These are phyloP conservation scores for Callinectes sapidus DNA, from an alignment of 2,888 invertebrate genomes.

Conservation along the genomic window DNA sequence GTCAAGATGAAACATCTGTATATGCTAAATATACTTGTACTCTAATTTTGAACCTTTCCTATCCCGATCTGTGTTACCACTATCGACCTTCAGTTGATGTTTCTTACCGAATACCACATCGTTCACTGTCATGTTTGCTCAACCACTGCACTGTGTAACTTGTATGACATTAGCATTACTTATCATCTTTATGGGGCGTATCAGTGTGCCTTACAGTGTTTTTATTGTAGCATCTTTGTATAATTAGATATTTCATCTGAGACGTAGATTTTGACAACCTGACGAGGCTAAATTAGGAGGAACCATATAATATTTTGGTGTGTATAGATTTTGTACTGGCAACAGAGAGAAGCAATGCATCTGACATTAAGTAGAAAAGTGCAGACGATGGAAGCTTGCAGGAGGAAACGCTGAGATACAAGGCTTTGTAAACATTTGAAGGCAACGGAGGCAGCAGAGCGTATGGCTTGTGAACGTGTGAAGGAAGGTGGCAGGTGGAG, in stretches of 20 bases:
- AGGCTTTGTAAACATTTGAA: neutral
- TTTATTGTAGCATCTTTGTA: neutral
- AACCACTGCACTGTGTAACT: neutral
- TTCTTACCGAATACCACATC: neutral
- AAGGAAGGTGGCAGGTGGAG: slow-evolving; percentile 19
- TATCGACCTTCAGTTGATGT: neutral
- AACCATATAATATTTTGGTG: no score
- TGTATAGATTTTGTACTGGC: no score
- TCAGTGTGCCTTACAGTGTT: neutral
- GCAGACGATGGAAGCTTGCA: neutral
- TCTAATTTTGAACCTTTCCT: no score
- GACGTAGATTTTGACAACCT: neutral
- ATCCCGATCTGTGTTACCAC: neutral
- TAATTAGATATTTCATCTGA: neutral
- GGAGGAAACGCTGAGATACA: neutral
- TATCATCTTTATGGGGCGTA: neutral
- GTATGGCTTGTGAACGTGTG: slow-evolving; percentile 5
- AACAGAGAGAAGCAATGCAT: no score
- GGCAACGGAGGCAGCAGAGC: neutral
- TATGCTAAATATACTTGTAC: no score
- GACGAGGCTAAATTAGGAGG: no score
- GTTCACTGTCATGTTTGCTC: neutral
- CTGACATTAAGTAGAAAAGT: neutral
- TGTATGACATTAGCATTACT: neutral
- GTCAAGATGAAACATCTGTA: no score